A percentile compares a stretch with the other conserved stretches of the same genome.
These are phyloP conservation scores for Acropternis orthonyx DNA, from an alignment of 2,797 vertebrate species.

Conservation along the genomic window DNA sequence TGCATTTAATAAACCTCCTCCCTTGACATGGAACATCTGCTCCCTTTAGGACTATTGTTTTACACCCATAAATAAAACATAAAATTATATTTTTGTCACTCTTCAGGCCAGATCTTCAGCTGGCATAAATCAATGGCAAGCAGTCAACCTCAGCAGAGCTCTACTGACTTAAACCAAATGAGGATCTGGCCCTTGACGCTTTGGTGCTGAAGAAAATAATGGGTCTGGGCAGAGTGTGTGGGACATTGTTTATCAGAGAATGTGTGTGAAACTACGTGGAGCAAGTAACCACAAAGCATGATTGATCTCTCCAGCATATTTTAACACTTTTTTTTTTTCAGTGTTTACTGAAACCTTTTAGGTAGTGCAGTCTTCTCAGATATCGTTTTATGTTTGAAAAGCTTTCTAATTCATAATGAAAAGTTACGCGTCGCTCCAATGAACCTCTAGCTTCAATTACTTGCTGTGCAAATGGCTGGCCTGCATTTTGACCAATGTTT, in stretches of 20 bases:
- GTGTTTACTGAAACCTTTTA: slow-evolving; percentile 77
- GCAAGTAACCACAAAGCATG: slow-evolving; percentile 67
- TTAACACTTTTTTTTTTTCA: slow-evolving; percentile 55
- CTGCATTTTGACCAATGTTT: slow-evolving; percentile 81
- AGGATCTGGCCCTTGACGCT: slow-evolving; percentile 61
- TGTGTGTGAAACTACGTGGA: slow-evolving; percentile 59
- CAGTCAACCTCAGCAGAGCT: slow-evolving; percentile 62
- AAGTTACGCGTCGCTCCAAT: slow-evolving; percentile 67
- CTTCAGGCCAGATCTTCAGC: slow-evolving; percentile 68
- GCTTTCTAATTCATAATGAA: slow-evolving; percentile 81
- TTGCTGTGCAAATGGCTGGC: slow-evolving; percentile 75
- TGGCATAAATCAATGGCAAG: slow-evolving; percentile 64
- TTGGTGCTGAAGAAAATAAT: slow-evolving; percentile 73
- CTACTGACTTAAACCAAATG: slow-evolving; percentile 55
- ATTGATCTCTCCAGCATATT: slow-evolving; percentile 76
- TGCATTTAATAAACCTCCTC: slow-evolving; percentile 67
- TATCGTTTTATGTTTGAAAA: slow-evolving; percentile 76
- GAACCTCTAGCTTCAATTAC: slow-evolving; percentile 76
- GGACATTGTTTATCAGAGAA: slow-evolving; percentile 76
- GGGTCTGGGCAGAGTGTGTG: slow-evolving; percentile 69
- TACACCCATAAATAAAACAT: slow-evolving; percentile 79
- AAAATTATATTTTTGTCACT: slow-evolving; percentile 78
- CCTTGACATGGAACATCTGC: slow-evolving; percentile 63
- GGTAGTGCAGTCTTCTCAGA: slow-evolving; percentile 72
- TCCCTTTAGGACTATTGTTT: slow-evolving; percentile 73